Evolutionary conservation across 2,797 vertebrate species (phyloP).

Genomic region (Sciurus vulgaris): DNA sequence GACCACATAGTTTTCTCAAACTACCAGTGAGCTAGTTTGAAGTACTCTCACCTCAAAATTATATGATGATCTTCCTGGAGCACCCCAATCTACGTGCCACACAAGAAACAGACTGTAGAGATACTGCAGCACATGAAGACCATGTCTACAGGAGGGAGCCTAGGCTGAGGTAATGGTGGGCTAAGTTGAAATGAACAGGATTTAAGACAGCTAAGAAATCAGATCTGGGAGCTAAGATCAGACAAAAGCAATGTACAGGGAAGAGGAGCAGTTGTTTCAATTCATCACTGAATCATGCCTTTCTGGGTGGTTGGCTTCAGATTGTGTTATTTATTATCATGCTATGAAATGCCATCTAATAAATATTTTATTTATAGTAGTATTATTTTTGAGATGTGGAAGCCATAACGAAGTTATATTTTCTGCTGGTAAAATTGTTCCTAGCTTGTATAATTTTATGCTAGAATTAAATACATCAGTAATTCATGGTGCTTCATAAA

Average conservation of each 20-base stretch:
- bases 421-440: conserved; percentile 68
- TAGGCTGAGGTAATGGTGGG: neutral
- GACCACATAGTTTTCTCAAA: conserved; percentile 6
- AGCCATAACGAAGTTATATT: conserved; percentile 73
- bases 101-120: neutral
- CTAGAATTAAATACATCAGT: conserved; percentile 65
- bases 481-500: conserved; percentile 12
- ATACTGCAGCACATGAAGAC: neutral
- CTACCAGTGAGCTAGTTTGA: neutral
- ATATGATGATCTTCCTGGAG: neutral
- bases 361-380: conserved; percentile 73
- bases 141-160: neutral
- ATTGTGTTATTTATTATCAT: conserved; percentile 71
- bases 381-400: conserved; percentile 73
- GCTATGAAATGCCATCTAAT: conserved; percentile 71
- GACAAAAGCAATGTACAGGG: conserved; percentile 29
- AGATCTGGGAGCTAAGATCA: neutral
- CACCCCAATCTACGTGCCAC: neutral
- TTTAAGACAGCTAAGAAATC: conserved; percentile 34
- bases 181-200: neutral
- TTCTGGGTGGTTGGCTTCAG: conserved; percentile 43
- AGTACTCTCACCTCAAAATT: neutral
- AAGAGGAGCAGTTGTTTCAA: conserved; percentile 9
- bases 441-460: conserved; percentile 77
- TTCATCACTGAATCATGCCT: conserved; percentile 51